Evolutionary conservation across 37 sponge, comb jelly and placozoan species (phyloP).

Genomic region (Mnemiopsis leidyi): DNA sequence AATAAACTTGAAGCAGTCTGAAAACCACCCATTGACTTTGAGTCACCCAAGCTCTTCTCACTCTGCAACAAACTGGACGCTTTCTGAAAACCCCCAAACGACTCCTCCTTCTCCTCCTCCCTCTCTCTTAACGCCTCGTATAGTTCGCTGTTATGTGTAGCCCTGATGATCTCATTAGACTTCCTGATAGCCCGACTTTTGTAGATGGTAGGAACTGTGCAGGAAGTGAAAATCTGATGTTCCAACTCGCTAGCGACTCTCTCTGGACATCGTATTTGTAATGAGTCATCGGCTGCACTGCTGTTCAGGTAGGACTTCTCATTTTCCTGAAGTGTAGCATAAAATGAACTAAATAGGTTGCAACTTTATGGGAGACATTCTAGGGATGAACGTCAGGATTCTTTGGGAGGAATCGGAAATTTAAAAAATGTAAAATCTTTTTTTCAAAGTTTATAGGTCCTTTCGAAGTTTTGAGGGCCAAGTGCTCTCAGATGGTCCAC

Average conservation of each 20-base stretch:
- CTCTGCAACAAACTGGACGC: neutral
- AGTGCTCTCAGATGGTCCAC: too few species aligned
- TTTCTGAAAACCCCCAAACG: neutral
- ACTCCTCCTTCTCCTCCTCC: neutral
- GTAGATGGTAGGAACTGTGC: conserved; percentile 16
- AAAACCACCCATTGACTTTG: too few species aligned
- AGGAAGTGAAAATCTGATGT: neutral
- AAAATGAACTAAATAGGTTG: too few species aligned
- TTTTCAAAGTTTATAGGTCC: too few species aligned
- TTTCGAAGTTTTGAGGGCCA: too few species aligned
- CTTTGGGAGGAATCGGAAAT: too few species aligned
- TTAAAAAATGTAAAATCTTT: too few species aligned
- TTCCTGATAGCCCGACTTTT: neutral
- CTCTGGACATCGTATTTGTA: neutral
- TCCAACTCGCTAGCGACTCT: neutral
- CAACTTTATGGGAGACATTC: too few species aligned
- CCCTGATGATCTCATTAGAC: neutral
- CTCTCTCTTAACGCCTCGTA: neutral
- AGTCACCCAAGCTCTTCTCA: too few species aligned
- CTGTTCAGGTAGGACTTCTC: neutral
- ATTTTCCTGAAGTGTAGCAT: conserved; percentile 19
- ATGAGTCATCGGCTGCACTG: neutral
- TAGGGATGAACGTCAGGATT: too few species aligned
- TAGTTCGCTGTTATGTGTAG: neutral
- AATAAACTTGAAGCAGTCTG: too few species aligned